These are phyloP conservation scores for Andrena chrysosceles DNA, from an alignment of 2,888 invertebrate genomes.

Conservation along the genomic window DNA sequence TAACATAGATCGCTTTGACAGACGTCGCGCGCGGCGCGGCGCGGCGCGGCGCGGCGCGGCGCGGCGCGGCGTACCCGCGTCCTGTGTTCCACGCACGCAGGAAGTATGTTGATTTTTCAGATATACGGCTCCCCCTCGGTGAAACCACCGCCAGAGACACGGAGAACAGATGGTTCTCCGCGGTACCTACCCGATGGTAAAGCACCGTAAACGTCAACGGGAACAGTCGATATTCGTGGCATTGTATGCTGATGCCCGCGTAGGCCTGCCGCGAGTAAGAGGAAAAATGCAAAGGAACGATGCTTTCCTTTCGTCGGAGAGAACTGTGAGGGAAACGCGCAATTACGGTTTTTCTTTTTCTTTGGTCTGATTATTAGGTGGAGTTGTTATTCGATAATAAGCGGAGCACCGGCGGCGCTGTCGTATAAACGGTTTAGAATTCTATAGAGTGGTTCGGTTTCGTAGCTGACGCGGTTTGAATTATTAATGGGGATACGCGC, in stretches of 20 bases:
- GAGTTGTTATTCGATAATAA: background rate
- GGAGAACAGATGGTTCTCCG: conserved; percentile 38
- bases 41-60: no score
- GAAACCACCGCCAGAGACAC: conserved; percentile 21
- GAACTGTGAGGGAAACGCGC: background rate
- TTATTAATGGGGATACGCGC: conserved; percentile 1
- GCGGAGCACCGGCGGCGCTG: background rate
- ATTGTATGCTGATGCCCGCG: conserved; percentile 55
- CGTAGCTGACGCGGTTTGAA: background rate
- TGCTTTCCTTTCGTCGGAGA: background rate
- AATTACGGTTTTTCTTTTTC: background rate
- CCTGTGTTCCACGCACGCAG: conserved; percentile 10
- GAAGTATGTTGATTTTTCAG: conserved; percentile 43
- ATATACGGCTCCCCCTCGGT: conserved; percentile 7
- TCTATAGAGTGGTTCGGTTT: background rate
- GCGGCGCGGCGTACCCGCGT: conserved; percentile 14
- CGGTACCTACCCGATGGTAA: conserved; percentile 19
- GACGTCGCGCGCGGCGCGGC: conserved; percentile 48
- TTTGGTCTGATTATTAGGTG: no score
- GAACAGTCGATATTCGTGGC: conserved; percentile 46
- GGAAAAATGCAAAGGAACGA: background rate
- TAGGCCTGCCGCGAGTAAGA: background rate
- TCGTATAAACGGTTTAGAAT: background rate
- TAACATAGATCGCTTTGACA: conserved; percentile 68
- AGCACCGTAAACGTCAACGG: conserved; percentile 30